Evolutionary conservation across 2,888 invertebrate genomes (phyloP), one percentile per base, ranked within the genome.

Genomic region (Dusona sp.): DNA sequence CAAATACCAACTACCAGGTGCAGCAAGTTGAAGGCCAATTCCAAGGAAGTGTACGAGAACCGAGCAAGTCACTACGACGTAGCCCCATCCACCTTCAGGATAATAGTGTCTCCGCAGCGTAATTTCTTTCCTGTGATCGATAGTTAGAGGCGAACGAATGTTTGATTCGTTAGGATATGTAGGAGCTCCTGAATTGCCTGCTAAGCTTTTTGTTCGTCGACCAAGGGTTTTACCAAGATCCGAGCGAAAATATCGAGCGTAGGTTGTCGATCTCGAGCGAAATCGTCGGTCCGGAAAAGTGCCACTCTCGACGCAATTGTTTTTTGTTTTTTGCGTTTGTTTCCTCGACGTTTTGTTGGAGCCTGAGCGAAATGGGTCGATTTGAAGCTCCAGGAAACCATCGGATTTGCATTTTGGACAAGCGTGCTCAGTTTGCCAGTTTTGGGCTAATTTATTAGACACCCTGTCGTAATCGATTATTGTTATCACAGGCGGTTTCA

Each of bases 41-140:
- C 96, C 96, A 72, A 98, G 94, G 83, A 97, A 95, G 93, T 98
- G 97, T 51, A 97, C 97, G 81, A 97, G 94, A 29, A 97, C 95
- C 45, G 97, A 97, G 88, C 97, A 97, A 78, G 96, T 95, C 72
- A 97, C 96, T 84, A 98, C 96, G 79, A 97, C 96, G 97, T 97
- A 98, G 54, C 98, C 98, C 98, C 98, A 98, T 25, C 98, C 98
- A 4, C 97, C 97, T 95, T 98, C 98, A 16, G 97, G 98, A 94
- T 98, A 98, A 95, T 98, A 97, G 90, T 98, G 97, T 65, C 97
- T 95, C 82, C 96, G 96, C 68, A 97, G 95, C 38, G 92, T 93
- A 51, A 90, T 89, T 85, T 93, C 92, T 79, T 93, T 93, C 57
- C 89, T 90, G 64, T 88, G 88, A 75, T 91, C 92, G 73, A 88